A percentile compares a stretch with the other conserved stretches of the same genome.
phyloP scores from a whole-genome alignment of 2,113 vertebrate genomes.

The Microtus pennsylvanicus region DNA sequence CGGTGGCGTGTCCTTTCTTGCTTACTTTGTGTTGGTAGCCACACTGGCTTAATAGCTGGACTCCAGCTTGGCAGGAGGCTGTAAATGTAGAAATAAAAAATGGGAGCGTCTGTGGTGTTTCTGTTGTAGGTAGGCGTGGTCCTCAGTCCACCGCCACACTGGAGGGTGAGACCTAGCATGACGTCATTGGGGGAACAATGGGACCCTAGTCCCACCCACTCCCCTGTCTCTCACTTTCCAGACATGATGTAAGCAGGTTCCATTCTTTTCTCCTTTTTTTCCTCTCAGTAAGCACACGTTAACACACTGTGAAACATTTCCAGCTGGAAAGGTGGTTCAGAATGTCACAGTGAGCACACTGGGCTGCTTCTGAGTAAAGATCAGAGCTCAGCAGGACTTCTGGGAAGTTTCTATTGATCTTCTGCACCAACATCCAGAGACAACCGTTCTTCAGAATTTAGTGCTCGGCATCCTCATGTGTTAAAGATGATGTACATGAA shows the following conservation, averaged over 20 bases:
- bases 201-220: neutral
- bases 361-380: neutral
- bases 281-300: neutral
- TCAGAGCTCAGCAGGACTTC: neutral
- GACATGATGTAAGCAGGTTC: neutral
- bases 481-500: fast-evolving
- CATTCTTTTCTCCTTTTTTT: neutral
- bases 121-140: neutral
- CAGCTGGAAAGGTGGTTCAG: neutral
- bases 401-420: neutral
- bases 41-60: neutral
- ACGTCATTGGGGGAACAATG: neutral
- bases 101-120: neutral
- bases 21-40: neutral
- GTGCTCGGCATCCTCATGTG: neutral
- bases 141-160: no score
- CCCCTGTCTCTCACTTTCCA: neutral
- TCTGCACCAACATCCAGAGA: neutral
- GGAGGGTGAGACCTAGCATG: no score
- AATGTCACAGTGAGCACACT: neutral
- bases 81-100: neutral
- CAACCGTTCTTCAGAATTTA: neutral
- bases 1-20: neutral
- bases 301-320: neutral
- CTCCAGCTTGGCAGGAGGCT: neutral